phyloP scores from a whole-genome alignment of 2,888 invertebrate species.

The Heliconius hortense region DNA sequence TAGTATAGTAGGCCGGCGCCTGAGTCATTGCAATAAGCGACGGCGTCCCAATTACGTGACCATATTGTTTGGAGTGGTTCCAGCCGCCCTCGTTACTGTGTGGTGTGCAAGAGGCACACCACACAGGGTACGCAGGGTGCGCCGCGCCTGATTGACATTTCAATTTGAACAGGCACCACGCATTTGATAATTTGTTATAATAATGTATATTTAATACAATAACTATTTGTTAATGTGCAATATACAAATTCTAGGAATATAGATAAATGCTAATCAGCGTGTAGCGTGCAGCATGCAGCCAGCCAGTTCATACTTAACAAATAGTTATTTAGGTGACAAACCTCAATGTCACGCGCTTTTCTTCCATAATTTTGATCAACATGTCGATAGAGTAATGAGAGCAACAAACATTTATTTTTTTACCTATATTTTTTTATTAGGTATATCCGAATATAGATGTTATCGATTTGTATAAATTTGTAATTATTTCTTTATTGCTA shows the following conservation, averaged over 20 bases:
- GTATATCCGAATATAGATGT: not conserved
- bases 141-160: not conserved
- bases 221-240: not conserved
- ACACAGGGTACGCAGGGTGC: too few species aligned
- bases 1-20: not conserved
- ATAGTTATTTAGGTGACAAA: not conserved
- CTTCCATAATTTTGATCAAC: not conserved
- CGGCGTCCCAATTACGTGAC: constrained; percentile 24
- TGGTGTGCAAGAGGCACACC: too few species aligned
- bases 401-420: not conserved
- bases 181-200: not conserved
- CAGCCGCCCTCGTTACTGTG: constrained; percentile 35
- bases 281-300: too few species aligned
- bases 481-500: not conserved
- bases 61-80: constrained; percentile 31
- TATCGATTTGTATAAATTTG: not conserved
- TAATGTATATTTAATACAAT: not conserved
- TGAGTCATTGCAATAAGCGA: constrained; percentile 15
- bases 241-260: not conserved
- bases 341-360: constrained; percentile 4
- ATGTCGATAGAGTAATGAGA: not conserved
- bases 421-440: not conserved
- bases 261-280: constrained; percentile 16
- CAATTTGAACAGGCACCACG: not conserved
- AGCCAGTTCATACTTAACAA: too few species aligned